Conservation (phyloP, 2,113 vertebrate species). For the Aspidoscelis tigris region DNA sequence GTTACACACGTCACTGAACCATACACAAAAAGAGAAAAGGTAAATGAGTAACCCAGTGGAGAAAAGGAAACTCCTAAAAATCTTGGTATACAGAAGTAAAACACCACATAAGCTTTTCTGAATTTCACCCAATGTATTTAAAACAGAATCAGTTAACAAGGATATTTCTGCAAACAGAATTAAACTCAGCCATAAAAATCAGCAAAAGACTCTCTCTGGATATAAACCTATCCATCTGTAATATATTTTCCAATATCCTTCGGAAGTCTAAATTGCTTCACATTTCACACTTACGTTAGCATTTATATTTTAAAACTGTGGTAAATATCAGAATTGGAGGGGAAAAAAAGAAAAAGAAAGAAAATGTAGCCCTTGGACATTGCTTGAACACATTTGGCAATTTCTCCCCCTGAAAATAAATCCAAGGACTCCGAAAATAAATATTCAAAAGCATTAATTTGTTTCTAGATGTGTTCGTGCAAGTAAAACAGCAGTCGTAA, state of each 20-base stretch:
- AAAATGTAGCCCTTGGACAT: constrained; percentile 55
- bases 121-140: neutral
- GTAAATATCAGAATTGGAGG: constrained; percentile 24
- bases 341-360: neutral
- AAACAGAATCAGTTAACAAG: neutral
- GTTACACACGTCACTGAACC: neutral
- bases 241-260: constrained; percentile 47
- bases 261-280: constrained; percentile 34
- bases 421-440: constrained; percentile 74
- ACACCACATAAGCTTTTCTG: neutral
- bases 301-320: constrained; percentile 46
- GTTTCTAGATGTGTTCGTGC: constrained; percentile 79
- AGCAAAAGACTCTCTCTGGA: neutral
- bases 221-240: constrained; percentile 33
- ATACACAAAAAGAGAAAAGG: neutral
- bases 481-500: constrained; percentile 83
- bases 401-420: constrained; percentile 62
- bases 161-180: neutral
- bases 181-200: neutral
- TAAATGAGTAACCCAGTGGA: no score
- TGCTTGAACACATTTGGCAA: constrained; percentile 66
- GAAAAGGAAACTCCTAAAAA: neutral
- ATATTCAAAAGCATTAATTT: constrained; percentile 83
- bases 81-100: neutral
- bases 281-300: constrained; percentile 3